Base-by-base conservation (phyloP, 2,113 vertebrate species). In the Mastomys natalensis region DNA sequence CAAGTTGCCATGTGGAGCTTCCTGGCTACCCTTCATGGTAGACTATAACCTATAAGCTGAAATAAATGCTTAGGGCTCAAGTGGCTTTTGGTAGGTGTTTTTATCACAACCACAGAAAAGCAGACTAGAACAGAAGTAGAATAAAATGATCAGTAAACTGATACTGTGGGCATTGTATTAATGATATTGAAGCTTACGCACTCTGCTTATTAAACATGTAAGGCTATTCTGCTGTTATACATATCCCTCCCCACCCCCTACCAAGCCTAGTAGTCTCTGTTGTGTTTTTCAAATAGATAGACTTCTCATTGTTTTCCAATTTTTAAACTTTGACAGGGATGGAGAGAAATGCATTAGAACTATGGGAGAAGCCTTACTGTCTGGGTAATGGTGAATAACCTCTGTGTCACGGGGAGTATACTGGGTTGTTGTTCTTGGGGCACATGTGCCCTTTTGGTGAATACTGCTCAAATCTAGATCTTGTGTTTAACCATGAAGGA, bases 181-280 rank as follows among this genome's bases (percentile, higher is more conserved):
- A 60, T 94, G 77, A 58, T 19, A 92, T 4, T 0, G 0, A 16
- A 53, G 82, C 37, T 45, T 81, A 74, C 17, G 21, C 9, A 73
- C 87, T 64, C 26, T 60, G 19, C 24, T 89, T 78, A 85, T 77
- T 87, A 80, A 89, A 89, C 22, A 43, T 16, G 3, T 24, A 60
- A 90, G 53, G 34, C 21, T n/a, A 0, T 94, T 82, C 12, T 86
- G 81, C 60, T 26, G 5, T 51, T 82, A 19, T 2, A 55, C 13
- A n/a, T 7, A 68, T 37, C 2, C 1, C 21, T 37, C 2, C 1
- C 21, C 11, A 0, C 21, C 13, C n/a, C n/a, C n/a, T 2, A 9
- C 21, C 2, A 62, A 7, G 22, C 15, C 26, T 17, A 58, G 43
- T 11, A 16, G 12, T 88, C 34, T 86, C 37, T 89, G 29, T 84